Evolutionary conservation across 2,113 vertebrate species (phyloP).

Genomic region (Zosterops japonicus): DNA sequence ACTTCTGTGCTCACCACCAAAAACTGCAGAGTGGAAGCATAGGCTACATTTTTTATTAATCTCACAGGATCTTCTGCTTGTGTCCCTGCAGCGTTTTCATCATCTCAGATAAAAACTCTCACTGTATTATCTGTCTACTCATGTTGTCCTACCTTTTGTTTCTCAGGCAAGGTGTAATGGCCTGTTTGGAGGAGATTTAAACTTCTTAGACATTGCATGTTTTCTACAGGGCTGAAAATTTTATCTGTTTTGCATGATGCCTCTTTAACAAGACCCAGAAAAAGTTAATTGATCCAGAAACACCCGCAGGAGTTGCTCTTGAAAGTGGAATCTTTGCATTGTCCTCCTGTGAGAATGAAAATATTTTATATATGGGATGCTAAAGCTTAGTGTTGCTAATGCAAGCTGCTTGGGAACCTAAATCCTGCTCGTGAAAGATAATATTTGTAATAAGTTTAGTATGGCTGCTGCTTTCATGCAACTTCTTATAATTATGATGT

Average conservation of each 20-base stretch:
- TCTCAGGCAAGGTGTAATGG: not conserved
- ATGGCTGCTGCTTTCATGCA: not conserved
- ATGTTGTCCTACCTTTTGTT: not conserved
- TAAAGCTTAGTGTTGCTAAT: not conserved
- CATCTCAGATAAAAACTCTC: not conserved
- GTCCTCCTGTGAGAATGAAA: not conserved
- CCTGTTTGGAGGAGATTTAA: not conserved
- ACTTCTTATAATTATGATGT: not conserved
- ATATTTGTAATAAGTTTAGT: not conserved
- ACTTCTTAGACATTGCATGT: not conserved
- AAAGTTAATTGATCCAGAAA: not conserved
- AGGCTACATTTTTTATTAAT: not conserved
- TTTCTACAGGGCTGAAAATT: not conserved
- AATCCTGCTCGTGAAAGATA: not conserved
- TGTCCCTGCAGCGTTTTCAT: not conserved
- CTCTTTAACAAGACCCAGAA: not conserved
- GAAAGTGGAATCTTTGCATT: not conserved
- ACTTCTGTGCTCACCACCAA: not conserved
- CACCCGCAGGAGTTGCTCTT: fast-evolving
- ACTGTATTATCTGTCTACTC: not conserved
- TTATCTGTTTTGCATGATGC: not conserved
- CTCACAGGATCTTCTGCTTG: not conserved
- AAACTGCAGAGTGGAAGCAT: not conserved
- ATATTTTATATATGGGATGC: not conserved
- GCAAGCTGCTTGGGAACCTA: not conserved